phyloP scores from a whole-genome alignment of 2,888 invertebrate species.

The Pogonocherus hispidulus region DNA sequence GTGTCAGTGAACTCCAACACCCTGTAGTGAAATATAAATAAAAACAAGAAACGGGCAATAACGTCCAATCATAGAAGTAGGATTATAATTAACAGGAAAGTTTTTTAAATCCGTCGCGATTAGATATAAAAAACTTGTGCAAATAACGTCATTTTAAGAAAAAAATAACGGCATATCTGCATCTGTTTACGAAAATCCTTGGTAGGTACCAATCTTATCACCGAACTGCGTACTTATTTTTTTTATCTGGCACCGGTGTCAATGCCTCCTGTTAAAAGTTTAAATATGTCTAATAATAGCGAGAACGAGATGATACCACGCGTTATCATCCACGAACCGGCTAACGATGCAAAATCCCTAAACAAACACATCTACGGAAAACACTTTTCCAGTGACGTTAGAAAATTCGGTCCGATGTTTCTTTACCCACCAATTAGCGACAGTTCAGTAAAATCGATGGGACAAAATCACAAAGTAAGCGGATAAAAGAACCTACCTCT shows the following conservation, averaged over 20 bases:
- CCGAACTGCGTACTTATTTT: slow-evolving; percentile 29
- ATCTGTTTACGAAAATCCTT: neutral
- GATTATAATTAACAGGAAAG: neutral
- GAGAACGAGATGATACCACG: slow-evolving; percentile 32
- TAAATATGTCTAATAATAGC: slow-evolving; percentile 17
- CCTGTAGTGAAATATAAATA: slow-evolving; percentile 15
- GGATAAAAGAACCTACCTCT: slow-evolving; percentile 60
- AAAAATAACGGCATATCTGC: neutral
- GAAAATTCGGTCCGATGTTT: too few relatives aligned
- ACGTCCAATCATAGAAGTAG: neutral
- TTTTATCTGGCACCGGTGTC: slow-evolving; percentile 27
- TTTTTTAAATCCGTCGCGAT: neutral
- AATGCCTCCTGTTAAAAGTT: slow-evolving; percentile 22
- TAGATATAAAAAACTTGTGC: neutral
- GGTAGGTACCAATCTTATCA: neutral
- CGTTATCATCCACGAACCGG: slow-evolving; percentile 24
- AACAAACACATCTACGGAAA: slow-evolving; percentile 16
- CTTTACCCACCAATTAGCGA: too few relatives aligned
- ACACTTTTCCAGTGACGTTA: neutral
- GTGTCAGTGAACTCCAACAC: slow-evolving; percentile 32
- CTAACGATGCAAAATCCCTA: neutral
- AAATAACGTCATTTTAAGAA: neutral
- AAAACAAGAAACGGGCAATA: neutral
- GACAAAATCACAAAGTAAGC: slow-evolving; percentile 33
- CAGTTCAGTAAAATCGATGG: too few relatives aligned